These are phyloP conservation scores for Emydura subglobosa DNA, from an alignment of 2,113 vertebrate species.

Conservation along the genomic window DNA sequence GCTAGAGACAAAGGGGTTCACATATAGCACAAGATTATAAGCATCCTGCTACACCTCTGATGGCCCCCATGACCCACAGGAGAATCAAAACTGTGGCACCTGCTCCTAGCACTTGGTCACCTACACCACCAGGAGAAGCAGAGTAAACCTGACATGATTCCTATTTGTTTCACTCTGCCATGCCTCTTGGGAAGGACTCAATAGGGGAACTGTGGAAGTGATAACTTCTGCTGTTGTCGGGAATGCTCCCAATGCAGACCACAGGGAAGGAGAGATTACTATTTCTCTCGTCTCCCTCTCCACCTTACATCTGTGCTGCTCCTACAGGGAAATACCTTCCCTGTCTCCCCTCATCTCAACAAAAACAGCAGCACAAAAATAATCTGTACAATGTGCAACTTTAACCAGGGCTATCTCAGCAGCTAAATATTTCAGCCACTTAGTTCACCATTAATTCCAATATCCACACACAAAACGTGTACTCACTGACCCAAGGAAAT, in stretches of 20 bases:
- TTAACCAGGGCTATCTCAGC: not conserved
- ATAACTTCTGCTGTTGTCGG: not conserved
- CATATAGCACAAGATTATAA: not conserved
- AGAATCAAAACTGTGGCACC: not conserved
- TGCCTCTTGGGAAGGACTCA: accelerated
- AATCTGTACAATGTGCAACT: not conserved
- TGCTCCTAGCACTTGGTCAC: not conserved
- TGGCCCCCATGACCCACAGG: not conserved
- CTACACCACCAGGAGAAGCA: not conserved
- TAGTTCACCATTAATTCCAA: not conserved
- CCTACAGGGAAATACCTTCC: not conserved
- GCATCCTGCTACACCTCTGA: not conserved
- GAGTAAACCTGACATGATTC: not conserved
- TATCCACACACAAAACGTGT: not conserved
- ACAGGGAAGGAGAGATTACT: not conserved
- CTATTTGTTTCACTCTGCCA: not conserved
- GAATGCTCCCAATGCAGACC: not conserved
- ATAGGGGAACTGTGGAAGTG: not conserved
- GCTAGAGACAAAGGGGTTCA: not conserved
- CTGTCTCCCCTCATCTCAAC: not conserved
- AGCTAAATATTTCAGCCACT: not conserved
- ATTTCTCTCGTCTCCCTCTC: not conserved
- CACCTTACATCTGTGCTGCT: not conserved
- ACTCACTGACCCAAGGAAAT: not conserved
- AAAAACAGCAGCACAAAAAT: not conserved